Conservation (phyloP, 2,888 invertebrate genomes). For the Omphaloscelis lunosa region DNA sequence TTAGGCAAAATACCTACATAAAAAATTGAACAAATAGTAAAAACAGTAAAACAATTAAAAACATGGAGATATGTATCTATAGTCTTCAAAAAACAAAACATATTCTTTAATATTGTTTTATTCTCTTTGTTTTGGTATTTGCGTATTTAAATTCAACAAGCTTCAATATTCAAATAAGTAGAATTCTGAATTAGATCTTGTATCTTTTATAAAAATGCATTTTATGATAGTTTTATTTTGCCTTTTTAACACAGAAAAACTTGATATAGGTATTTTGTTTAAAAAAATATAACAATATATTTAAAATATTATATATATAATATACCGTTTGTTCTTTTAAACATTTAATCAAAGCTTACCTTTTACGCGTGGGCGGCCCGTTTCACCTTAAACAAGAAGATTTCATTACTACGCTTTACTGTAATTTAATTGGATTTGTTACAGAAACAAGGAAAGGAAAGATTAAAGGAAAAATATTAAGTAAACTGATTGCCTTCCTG, state of each 20-base stretch:
- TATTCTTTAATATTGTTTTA: too few relatives aligned
- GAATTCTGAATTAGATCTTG: neutral
- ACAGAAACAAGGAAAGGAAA: slow-evolving; percentile 1
- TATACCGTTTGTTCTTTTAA: neutral
- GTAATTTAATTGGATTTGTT: slow-evolving; percentile 41
- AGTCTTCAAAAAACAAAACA: too few relatives aligned
- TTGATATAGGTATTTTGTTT: neutral
- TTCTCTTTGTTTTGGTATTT: too few relatives aligned
- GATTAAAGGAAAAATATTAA: slow-evolving; percentile 4
- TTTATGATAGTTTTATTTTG: neutral
- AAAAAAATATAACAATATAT: neutral
- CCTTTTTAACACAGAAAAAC: too few relatives aligned
- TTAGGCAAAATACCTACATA: too few relatives aligned
- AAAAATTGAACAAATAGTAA: too few relatives aligned
- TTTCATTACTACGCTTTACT: slow-evolving; percentile 21
- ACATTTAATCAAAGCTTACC: slow-evolving; percentile 28
- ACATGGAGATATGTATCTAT: too few relatives aligned
- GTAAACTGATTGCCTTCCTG: slow-evolving; percentile 7
- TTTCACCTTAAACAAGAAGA: slow-evolving; percentile 47
- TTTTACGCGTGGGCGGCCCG: slow-evolving; percentile 31
- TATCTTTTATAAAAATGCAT: neutral
- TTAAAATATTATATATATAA: too few relatives aligned
- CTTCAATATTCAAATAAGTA: too few relatives aligned
- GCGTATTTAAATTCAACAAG: neutral
- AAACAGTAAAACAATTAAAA: too few relatives aligned